Base-by-base conservation (phyloP, 1,140 invertebrate genomes). In the Drosophila sp. region DNA sequence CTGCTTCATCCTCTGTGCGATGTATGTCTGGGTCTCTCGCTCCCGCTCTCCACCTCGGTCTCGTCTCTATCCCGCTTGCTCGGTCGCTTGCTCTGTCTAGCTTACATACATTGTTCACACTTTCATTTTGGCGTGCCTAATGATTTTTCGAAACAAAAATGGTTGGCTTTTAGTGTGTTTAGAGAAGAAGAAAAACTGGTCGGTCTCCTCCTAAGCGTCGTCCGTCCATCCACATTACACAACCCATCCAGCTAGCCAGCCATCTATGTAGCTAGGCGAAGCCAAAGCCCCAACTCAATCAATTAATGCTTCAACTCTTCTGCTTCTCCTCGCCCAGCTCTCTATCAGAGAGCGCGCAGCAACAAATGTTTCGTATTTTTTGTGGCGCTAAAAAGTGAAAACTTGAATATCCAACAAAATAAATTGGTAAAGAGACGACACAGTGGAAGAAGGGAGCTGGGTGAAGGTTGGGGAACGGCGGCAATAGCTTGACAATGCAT, bases 181-280 rank as follows among this genome's bases (percentile, higher is more conserved):
- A 56, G 56, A 58, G 56, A 50, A 58, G 56, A 58, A 58, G 56
- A 58, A 58, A 58, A 58, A 58, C 56, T 58, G 56, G 56, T 58
- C 56, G 32, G 33, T 35, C 56, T 58, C 55, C 55, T 35, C 56
- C 56, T 58, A 58, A 58, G 32, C 56, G 56, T 57, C 44, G 44
- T 50, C 23, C 44, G 44, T 50, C 44, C 44, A 50, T 50, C 56
- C 56, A 58, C 32, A 58, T 58, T 58, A 58, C 56, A 58, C 56
- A 58, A 58, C 56, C 33, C 33, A 58, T 35, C 56, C 17, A 35
- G 5, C 44, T 23, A 50, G 23, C 23, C 1, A 50, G 7, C 44
- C 4, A 47, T n/a, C 44, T 8, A 35, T 17, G n/a, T 7, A 56
- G 29, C 47, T 10, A 32, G 33, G 56, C 56, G 56, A 58, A 58